Evolutionary conservation across 92 coral and sea anemone genomes (phyloP), one percentile per base, ranked within the genome.

Genomic region (Palythoa heliodiscus): DNA sequence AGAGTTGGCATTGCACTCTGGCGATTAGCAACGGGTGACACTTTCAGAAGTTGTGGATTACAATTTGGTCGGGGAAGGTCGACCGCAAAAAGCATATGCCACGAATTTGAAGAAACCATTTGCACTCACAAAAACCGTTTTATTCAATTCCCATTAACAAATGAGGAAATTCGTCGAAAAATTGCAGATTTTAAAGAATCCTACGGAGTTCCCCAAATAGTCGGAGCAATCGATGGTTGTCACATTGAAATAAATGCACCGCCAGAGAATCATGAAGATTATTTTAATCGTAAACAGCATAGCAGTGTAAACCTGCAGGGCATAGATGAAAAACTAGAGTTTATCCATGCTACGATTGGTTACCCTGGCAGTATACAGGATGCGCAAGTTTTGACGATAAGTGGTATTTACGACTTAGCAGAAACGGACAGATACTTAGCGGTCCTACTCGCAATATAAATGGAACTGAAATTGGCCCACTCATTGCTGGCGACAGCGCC

Each of bases 291-390:
- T 35, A 86, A 89, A 23, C 78, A 89, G 63, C 71, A 73, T 48
- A 38, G 38, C 54, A 71, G 76, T 52, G 54, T 86, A 16, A 83
- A 40, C 55, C 43, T 90, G 7, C 90, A 90, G 73, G 92, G 69
- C 47, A 66, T 82, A 58, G 87, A 82, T 73, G 81, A 82, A 19
- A 73, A 68, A 35, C 35, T 87, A 39, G 82, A 85, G 64, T 90
- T 76, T 66, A 76, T 87, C 38, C 87, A 86, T 75, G 88, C 35
- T 15, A 72, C 82, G n/a, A 52, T 79, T 11, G 76, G 88, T 54
- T 89, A 89, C 72, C 92, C 92, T 35, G 92, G 92, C 24, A 82
- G 87, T 61, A 88, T 88, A 22, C 91, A 88, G 43, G 89, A 89
- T 48, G 85, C 87, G 55, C 60, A 83, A 74, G 91, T 88, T 14